Base-by-base conservation (phyloP, 2,888 invertebrate species). In the Platycheirus rosarum region DNA sequence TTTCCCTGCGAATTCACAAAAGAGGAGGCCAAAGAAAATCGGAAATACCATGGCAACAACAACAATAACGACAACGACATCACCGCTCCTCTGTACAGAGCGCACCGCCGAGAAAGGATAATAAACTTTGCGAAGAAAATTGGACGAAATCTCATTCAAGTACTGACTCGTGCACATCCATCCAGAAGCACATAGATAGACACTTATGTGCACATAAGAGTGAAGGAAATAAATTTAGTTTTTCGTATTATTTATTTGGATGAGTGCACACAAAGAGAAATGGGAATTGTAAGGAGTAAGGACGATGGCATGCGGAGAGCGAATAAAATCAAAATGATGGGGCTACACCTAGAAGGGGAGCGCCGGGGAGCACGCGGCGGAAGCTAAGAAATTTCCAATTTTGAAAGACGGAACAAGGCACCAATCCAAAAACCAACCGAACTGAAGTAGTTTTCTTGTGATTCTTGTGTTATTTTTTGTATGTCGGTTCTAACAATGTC, bases 91-190 rank as follows among this genome's bases (percentile, higher is more conserved):
- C 35, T 53, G 20, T 18, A 29, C 2, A 16, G 66, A 35, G 16
- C 62, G 11, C 11, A 37, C 71, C 82, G 77, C 77, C 51, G 77
- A 57, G 40, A 82, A 82, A 82, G 82, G 82, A 82, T 82, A 82
- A 82, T 82, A 82, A 82, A 82, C 82, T 82, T 82, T 77, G 77
- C 62, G 63, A 82, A 82, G 82, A 82, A 82, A 82, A 82, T 82
- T 82, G 82, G 82, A 82, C 77, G 82, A 82, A 82, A 82, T 82
- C 82, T 82, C 82, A 82, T 82, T 82, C 82, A 77, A 82, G 82
- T 82, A 63, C 82, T 77, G 82, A 82, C 82, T 82, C 77, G 77
- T 73, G 82, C 82, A 82, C 82, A 82, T 82, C 82, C 82, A 82
- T 82, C 82, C 82, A 82, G 82, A 82, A 82, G 82, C 82, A 82